Evolutionary conservation across 2,797 vertebrate genomes (phyloP), one percentile per base, ranked within the genome.

Genomic region (Eutrigla gurnardus): DNA sequence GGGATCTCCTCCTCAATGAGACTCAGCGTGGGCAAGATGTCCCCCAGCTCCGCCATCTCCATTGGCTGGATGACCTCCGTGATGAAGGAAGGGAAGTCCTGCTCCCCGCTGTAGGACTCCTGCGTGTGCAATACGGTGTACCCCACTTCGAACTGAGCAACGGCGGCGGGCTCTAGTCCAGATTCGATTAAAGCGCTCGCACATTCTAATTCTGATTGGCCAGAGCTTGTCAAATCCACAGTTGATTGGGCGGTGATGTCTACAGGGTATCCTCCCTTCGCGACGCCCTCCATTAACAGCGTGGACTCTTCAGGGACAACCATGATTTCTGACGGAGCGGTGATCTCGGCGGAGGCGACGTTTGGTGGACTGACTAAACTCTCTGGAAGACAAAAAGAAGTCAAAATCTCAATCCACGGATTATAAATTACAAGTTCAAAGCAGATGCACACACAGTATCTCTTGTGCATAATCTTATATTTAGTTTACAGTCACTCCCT

Each of bases 251-350:
- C 43, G 13, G 45, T 83, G 45, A 92, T 82, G 82, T 93, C 92
- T 0, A 93, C 90, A 0, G 92, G 93, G 73, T 92, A 92, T 0
- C 92, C 93, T 45, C 93, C 90, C 63, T 94, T 93, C 1, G 84
- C 83, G 0, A 93, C 73, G 3, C 93, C 92, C 64, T 91, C 91
- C 61, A 77, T 46, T 9, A 86, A 70, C 12, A 83, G 40, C 0
- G 33, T 25, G 0, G 79, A 47, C 46, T 88, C 86, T 40, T 80
- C 75, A 0, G 75, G 60, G 50, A 50, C 52, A 0, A 14, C 71
- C 33, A 50, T 33, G 37, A 78, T 13, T 33, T 82, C 87, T 11
- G 69, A 53, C 40, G 88, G 74, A 65, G 53, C 1, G 0, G 85
- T 17, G 25, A 87, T 65, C 63, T 81, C 89, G 0, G 76, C 66